A percentile compares a stretch with the other conserved stretches of the same genome.
Evolutionary conservation across 2,888 invertebrate species (phyloP).

Genomic region (Zaprionus obscuricornis): DNA sequence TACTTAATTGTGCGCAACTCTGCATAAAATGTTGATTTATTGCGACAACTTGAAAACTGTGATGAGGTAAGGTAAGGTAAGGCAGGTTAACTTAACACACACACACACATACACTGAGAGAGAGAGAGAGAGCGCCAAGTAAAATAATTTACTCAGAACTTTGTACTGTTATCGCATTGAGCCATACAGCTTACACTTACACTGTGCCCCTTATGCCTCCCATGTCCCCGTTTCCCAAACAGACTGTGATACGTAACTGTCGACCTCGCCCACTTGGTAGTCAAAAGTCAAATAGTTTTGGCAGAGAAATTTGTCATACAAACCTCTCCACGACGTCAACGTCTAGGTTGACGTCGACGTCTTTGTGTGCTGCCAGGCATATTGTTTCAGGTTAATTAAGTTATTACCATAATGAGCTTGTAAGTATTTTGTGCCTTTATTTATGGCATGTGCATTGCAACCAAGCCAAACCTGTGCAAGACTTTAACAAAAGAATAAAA

Average conservation of each 20-base stretch:
- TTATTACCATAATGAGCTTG: slow-evolving; percentile 79
- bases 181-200: neutral
- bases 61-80: slow-evolving; percentile 16
- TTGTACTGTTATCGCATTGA: neutral
- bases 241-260: too few species aligned
- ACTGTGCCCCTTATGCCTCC: too few species aligned
- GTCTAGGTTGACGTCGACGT: slow-evolving; percentile 30
- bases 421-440: slow-evolving; percentile 67
- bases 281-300: slow-evolving; percentile 81
- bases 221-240: too few species aligned
- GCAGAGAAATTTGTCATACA: slow-evolving; percentile 80
- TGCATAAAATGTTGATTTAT: slow-evolving; percentile 82
- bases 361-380: slow-evolving; percentile 57
- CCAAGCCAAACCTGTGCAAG: slow-evolving; percentile 10
- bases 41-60: slow-evolving; percentile 56
- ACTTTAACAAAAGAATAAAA: neutral
- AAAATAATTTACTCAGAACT: slow-evolving; percentile 43
- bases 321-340: slow-evolving; percentile 41
- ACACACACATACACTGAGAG: too few species aligned
- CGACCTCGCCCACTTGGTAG: slow-evolving; percentile 30
- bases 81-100: slow-evolving; percentile 29
- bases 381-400: slow-evolving; percentile 79
- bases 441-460: slow-evolving; percentile 66
- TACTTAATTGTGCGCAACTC: slow-evolving; percentile 81
- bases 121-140: too few species aligned